phyloP scores from a whole-genome alignment of 2,113 vertebrate species.

The Lepisosteus osseus region DNA sequence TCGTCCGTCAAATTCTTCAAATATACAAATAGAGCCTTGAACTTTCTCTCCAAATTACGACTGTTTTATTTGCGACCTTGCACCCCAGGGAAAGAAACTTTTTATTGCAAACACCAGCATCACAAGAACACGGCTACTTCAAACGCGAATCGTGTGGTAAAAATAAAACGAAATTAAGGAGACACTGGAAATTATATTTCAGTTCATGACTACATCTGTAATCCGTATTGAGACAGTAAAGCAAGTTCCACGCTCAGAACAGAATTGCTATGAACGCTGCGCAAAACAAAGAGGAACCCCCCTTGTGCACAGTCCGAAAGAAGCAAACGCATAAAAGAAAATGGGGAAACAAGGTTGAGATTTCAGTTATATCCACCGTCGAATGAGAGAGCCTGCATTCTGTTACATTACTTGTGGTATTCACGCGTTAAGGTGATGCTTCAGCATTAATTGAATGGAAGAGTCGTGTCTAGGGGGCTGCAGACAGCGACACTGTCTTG shows the following conservation, averaged over 20 bases:
- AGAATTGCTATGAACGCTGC: conserved; percentile 39
- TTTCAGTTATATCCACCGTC: background rate
- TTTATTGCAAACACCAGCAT: background rate
- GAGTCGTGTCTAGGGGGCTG: background rate
- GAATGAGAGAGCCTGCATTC: conserved; percentile 3
- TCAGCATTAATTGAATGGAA: background rate
- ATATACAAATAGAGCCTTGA: background rate
- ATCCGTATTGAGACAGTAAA: conserved; percentile 4
- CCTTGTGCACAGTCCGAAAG: conserved; percentile 16
- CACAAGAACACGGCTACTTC: background rate
- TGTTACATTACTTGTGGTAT: conserved; percentile 2
- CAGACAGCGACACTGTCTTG: conserved; percentile 2
- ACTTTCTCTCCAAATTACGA: background rate
- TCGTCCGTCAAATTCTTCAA: too few relatives aligned
- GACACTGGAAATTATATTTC: background rate
- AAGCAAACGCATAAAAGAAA: conserved; percentile 3
- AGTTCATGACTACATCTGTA: background rate
- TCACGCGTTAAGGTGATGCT: conserved; percentile 6
- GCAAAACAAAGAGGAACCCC: conserved; percentile 52
- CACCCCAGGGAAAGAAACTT: conserved; percentile 11
- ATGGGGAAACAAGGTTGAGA: background rate
- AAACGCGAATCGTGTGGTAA: background rate
- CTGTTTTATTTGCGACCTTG: background rate
- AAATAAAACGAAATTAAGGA: background rate
- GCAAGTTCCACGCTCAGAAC: conserved; percentile 9